Evolutionary conservation across 2,888 invertebrate genomes (phyloP), one percentile per base, ranked within the genome.

Genomic region (Troides helena): DNA sequence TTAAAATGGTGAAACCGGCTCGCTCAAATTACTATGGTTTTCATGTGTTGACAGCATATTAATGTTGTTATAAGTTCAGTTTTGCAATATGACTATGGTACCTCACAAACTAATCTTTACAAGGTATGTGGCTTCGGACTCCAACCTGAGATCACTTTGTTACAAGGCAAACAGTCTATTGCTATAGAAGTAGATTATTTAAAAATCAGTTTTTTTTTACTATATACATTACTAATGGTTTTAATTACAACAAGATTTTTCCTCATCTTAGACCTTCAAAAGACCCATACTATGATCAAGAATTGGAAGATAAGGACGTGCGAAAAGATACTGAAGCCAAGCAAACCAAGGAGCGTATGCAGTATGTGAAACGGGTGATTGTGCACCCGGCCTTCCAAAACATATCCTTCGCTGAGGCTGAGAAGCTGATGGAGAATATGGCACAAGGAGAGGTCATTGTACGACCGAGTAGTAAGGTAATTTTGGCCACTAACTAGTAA

Each of bases 311-410:
- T 68, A 95, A 94, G 72, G 98, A 99, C 78, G 86, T 93, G 3
- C 95, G 96, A 58, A 94, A 94, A 59, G 97, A 97, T 77, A 95
- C 95, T 67, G 97, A 97, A 72, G 94, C 95, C 14, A 97, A 97
- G 81, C 97, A 97, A 83, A 94, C 95, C 8, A 96, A 97, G 79
- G 96, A 96, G 73, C 94, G 96, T 6, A 96, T 96, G 87, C 96
- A 97, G 39, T 99, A 98, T 81, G 96, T 98, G 43, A 99, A 99
- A 85, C 94, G 99, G 21, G 99, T 99, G 0, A 99, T 99, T 72
- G 98, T 99, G 8, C 99, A 99, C 90, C 98, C 99, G 0, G 95
- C 97, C 14, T 99, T 99, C 93, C 97, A 98, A 77, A 99, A 99
- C 84, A 97, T 99, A 78, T 97, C 98, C 4, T 99, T 96, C 85